Evolutionary conservation across 2,888 invertebrate genomes (phyloP).

Genomic region (Leptogaster cylindrica): DNA sequence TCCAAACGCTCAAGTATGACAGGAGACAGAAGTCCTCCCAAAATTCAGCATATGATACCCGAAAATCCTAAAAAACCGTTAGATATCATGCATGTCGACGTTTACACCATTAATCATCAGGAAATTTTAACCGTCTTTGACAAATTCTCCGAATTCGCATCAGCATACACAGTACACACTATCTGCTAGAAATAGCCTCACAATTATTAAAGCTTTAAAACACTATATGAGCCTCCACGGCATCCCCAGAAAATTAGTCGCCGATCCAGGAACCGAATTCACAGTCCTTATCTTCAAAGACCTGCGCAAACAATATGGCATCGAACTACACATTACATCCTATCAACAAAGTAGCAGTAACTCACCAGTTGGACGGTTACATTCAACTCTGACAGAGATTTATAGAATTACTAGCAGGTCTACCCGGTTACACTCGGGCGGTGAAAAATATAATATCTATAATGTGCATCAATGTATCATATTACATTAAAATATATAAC

Average conservation of each 20-base stretch:
- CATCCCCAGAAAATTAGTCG: too few species aligned
- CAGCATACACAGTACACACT: neutral
- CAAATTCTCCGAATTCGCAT: conserved; percentile 10
- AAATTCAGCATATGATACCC: neutral
- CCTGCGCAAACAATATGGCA: neutral
- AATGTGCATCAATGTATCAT: too few species aligned
- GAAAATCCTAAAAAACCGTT: neutral
- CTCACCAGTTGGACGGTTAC: neutral
- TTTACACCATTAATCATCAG: neutral
- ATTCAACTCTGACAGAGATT: neutral
- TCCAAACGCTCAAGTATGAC: neutral
- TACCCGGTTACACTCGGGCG: too few species aligned
- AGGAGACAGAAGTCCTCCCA: neutral
- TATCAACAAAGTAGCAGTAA: conserved; percentile 3
- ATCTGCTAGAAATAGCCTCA: neutral
- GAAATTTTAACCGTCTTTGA: neutral
- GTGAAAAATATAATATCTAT: too few species aligned
- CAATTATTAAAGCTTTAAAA: neutral
- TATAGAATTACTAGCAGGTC: too few species aligned
- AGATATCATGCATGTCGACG: neutral
- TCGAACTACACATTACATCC: neutral
- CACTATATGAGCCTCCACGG: conserved; percentile 1
- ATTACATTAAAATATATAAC: too few species aligned
- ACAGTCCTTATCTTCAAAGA: neutral
- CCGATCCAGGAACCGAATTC: too few species aligned